Evolutionary conservation across 1,140 invertebrate genomes (phyloP), one percentile per base, ranked within the genome.

Genomic region (Gerris buenoi): DNA sequence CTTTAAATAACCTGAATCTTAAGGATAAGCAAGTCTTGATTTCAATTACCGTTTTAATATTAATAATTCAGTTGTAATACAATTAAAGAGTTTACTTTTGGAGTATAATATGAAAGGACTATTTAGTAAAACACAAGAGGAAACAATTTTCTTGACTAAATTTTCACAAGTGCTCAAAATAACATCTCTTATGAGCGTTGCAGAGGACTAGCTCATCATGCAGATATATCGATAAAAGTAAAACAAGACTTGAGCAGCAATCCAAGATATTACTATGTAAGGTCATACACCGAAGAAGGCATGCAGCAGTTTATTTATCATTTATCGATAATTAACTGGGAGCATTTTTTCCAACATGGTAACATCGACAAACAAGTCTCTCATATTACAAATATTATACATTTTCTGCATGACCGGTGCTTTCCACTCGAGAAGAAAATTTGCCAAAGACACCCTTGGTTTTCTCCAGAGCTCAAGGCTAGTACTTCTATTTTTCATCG

Each of bases 341-440:
- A 28, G 5, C 14, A 62, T 65, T 65, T 67, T 66, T 70, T 72
- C 63, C 79, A 79, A 25, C 74, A 83, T 81, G 68, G 79, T 77
- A 29, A 86, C 85, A 76, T 80, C 86, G 64, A 84, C 84, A 74
- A 46, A 46, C 33, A 46, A 46, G 33, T 46, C 5, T 46, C 33
- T 46, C 33, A 46, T 10, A 10, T 46, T 46, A 46, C 5, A 10
- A 5, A 46, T 46, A 10, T 46, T 46, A 46, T 46, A 46, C 18
- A 46, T 46, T 46, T 46, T 46, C 33, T 46, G 5, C 18, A 46
- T 46, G 33, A 46, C 33, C 33, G 18, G 33, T 46, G 5, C 33
- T 46, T 46, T 46, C 33, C 33, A 46, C 33, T 46, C 33, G 5
- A 46, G n/a, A n/a, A n/a, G 33, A 46, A 46, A 46, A 46, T 46